Conservation (phyloP, 2,113 vertebrate species). For the Salvelinus namaycush region DNA sequence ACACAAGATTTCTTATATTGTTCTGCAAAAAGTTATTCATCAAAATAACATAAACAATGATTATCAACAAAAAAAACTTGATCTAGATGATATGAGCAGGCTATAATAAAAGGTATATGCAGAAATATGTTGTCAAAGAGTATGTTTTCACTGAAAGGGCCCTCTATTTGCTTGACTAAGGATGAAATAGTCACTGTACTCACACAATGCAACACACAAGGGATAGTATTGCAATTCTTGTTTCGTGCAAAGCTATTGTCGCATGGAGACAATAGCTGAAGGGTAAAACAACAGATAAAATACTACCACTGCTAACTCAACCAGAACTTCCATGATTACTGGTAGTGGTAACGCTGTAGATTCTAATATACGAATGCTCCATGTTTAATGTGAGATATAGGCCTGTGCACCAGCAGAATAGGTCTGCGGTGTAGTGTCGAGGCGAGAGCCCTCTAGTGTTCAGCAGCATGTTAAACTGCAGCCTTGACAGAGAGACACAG, state of each 20-base stretch:
- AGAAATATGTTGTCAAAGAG: too few species aligned
- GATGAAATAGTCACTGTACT: background rate
- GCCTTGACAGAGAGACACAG: background rate
- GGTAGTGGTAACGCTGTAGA: too few species aligned
- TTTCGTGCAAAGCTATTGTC: background rate
- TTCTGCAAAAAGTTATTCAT: too few species aligned
- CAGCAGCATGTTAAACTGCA: conserved; percentile 51
- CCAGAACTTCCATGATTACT: background rate
- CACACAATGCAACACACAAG: background rate
- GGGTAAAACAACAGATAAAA: background rate
- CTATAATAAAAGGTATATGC: too few species aligned
- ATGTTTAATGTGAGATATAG: background rate
- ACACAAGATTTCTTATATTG: too few species aligned
- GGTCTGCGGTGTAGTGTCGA: background rate
- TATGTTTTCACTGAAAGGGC: background rate
- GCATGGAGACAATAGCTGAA: background rate
- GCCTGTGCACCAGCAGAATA: background rate
- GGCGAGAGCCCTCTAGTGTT: conserved; percentile 93
- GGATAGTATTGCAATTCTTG: background rate
- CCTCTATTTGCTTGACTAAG: background rate
- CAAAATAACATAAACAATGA: too few species aligned
- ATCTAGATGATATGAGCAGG: too few species aligned
- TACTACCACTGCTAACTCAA: too few species aligned
- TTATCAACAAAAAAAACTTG: too few species aligned
- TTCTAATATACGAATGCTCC: too few species aligned